Evolutionary conservation across 2,888 invertebrate species (phyloP), one percentile per base, ranked within the genome.

Genomic region (Zygaena filipendulae): DNA sequence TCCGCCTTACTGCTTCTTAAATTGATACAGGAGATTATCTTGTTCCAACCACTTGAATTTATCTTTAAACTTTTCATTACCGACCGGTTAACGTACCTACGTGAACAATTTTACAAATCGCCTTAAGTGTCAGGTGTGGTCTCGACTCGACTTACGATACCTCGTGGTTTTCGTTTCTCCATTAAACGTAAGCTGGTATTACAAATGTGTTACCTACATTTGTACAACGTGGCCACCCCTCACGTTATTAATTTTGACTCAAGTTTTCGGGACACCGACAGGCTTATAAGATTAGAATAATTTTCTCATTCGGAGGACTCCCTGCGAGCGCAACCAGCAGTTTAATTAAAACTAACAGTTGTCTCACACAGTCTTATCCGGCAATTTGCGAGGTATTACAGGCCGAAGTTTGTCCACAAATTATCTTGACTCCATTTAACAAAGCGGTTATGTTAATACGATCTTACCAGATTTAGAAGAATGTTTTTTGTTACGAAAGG

Each of bases 331-430:
- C 62, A 61, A 74, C 67, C 75, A 70, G 71, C 71, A 67, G 74
- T 77, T 79, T 75, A 79, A 79, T 79, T 77, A 77, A 79, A 79
- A 77, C 77, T 77, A 79, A 75, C 77, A 77, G 77, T 77, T 77
- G 75, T 75, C 77, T 74, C 74, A 70, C 75, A 72, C 77, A 71
- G 77, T 75, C 74, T 75, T 72, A 74, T 72, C 72, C 75, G 61
- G 71, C 75, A 79, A 79, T 79, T 79, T 79, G 77, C 74, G 72
- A 75, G 71, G 74, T 71, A 77, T 77, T 74, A 77, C 71, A 69
- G 68, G 70, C 66, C 69, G 58, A 79, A 79, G 69, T 77, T 75
- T 51, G 63, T 55, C 74, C 77, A 77, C 77, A 77, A 79, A 77
- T 79, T 77, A 75, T 74, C 71, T 66, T 56, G 67, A 74, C 70